Base-by-base conservation (phyloP, 2,113 vertebrate genomes). In the Phaetusa simplex region DNA sequence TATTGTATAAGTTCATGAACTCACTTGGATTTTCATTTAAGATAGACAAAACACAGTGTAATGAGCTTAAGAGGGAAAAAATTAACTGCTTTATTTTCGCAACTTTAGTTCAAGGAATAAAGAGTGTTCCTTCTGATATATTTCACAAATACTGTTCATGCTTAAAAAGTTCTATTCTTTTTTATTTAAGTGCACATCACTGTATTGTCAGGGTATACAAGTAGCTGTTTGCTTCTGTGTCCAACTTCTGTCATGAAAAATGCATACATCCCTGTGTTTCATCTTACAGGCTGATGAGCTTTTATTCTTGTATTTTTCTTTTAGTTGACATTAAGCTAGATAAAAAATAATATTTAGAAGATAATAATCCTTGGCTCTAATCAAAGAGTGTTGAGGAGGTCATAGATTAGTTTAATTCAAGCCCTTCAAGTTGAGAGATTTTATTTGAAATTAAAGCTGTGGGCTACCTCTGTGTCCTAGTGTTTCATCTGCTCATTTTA, bases 401-500 rank as follows among this genome's bases (percentile, higher is more conserved):
- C 62, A 62, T 30, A 65, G 81, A 85, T 65, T 66, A 55, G 22
- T 93, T 89, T 76, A 53, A 94, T 95, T 91, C 45, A 88, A 85
- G 23, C 29, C 66, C 42, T 95, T 95, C 45, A 64, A 36, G 38
- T 73, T 52, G 70, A 91, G 29, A 93, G 53, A 58, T 90, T 70
- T 72, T 89, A 65, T 89, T 89, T 90, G 45, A 85, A 95, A 80
- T 91, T 34, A 62, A 85, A 95, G 53, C 96, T 85, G 38, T 93
- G 93, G 73, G 56, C 40, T 93, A 23, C 36, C 56, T 91, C 55
- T 86, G 67, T 80, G 62, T 88, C 79, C 62, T 72, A 15, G 27
- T 59, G 70, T 69, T 95, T 97, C 53, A 62, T 91, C 87, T 90
- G 64, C 74, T 94, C 49, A 22, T 76, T 62, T 91, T 34, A 53